Evolutionary conservation across 2,113 vertebrate genomes (phyloP).

Genomic region (Lophochroa leadbeateri): DNA sequence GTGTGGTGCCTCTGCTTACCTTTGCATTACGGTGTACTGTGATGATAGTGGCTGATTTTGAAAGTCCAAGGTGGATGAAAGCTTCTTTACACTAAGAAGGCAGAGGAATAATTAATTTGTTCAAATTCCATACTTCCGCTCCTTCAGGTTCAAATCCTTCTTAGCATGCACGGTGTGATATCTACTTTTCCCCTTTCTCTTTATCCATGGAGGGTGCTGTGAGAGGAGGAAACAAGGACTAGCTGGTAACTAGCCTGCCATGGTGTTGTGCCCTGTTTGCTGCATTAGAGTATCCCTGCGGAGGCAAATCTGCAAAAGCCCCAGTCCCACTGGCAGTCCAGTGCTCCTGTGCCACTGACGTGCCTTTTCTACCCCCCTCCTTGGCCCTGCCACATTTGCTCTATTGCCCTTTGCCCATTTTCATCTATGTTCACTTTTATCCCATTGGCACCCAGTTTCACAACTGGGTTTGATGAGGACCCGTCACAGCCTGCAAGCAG

Average conservation of each 20-base stretch:
- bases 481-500: rapidly evolving
- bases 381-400: background rate
- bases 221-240: background rate
- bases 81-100: background rate
- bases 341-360: rapidly evolving
- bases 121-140: background rate
- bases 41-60: background rate
- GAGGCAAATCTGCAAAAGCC: background rate
- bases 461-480: rapidly evolving
- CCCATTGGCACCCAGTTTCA: background rate
- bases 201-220: background rate
- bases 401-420: background rate
- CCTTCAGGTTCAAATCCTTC: background rate
- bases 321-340: background rate
- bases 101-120: background rate
- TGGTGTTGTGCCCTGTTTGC: rapidly evolving
- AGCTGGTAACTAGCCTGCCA: background rate
- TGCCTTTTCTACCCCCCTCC: background rate
- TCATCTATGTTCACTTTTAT: background rate
- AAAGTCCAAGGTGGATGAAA: background rate
- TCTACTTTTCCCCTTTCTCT: background rate
- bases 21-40: background rate
- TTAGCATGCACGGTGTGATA: background rate
- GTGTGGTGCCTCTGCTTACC: background rate
- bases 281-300: rapidly evolving